Conservation (phyloP, 2,888 invertebrate species). For the Hemicrepidius hirtus region DNA sequence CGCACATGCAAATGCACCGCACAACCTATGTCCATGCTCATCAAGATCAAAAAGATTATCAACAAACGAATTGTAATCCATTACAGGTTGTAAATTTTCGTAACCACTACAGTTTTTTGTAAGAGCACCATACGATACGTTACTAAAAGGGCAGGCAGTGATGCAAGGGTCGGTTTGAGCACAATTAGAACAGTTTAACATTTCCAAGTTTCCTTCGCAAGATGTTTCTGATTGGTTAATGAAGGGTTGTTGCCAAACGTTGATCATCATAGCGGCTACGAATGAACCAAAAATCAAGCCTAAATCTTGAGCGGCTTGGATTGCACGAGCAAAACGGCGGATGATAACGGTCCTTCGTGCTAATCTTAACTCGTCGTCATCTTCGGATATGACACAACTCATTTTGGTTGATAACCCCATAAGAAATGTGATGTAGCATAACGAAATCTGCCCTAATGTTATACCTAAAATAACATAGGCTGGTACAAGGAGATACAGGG, state of each 20-base stretch:
- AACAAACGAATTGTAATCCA: slow-evolving; percentile 66
- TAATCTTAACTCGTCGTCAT: slow-evolving; percentile 69
- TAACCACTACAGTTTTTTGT: slow-evolving; percentile 43
- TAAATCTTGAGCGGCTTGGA: slow-evolving; percentile 76
- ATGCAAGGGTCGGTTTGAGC: slow-evolving; percentile 45
- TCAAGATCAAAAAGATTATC: slow-evolving; percentile 75
- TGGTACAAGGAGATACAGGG: slow-evolving; percentile 74
- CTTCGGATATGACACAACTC: slow-evolving; percentile 70
- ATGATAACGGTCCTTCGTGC: slow-evolving; percentile 68
- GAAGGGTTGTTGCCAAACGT: slow-evolving; percentile 51
- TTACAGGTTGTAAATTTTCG: slow-evolving; percentile 37
- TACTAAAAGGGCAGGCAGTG: slow-evolving; percentile 41
- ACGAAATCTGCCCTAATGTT: slow-evolving; percentile 71
- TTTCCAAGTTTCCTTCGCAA: slow-evolving; percentile 12
- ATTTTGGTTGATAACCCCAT: slow-evolving; percentile 72
- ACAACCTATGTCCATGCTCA: slow-evolving; percentile 75
- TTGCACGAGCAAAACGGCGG: slow-evolving; percentile 74
- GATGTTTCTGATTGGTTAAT: not conserved
- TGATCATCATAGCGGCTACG: slow-evolving; percentile 71
- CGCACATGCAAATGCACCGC: slow-evolving; percentile 77
- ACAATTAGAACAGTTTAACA: slow-evolving; percentile 43
- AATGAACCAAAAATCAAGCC: slow-evolving; percentile 76
- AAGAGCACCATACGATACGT: slow-evolving; percentile 34
- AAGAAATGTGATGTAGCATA: slow-evolving; percentile 67
- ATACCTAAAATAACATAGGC: slow-evolving; percentile 76